Base-by-base conservation (phyloP, 2,113 vertebrate genomes). In the Pelecanus crispus region DNA sequence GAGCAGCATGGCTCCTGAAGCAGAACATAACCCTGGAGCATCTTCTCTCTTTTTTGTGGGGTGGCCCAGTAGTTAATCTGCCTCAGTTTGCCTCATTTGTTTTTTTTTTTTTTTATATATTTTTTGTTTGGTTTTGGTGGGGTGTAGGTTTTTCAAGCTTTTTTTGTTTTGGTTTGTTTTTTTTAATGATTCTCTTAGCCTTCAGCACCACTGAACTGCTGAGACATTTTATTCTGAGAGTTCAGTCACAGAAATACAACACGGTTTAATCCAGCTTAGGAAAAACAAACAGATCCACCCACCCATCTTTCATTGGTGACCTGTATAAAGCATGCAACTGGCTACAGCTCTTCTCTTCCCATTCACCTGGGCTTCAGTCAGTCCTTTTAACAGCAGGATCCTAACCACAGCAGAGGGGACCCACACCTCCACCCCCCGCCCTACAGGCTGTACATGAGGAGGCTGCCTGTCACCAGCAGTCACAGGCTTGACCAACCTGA, bases 241-340 rank as follows among this genome's bases (percentile, higher is more conserved):
- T 44, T 93, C 85, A 70, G 59, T 55, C 72, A 89, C 45, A 90
- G 42, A 92, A 93, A 63, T 83, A 42, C 13, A 95, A 70, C 47
- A 50, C 2, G 3, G 59, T 32, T 95, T 95, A 96, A 95, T 95
- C 80, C 94, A 92, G 1, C 5, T 92, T 83, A 96, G 80, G 58
- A 82, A 92, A 93, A 94, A 55, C 72, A 94, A 95, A 95, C 61
- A 93, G 88, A 96, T 87, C 89, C 91, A 84, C 95, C 70, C 77
- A 86, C 36, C 34, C n/a, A 1, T 81, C 72, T 75, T 91, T 88
- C 68, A 40, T 2, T 81, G 32, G 42, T 87, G 80, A 87, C 61
- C 72, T 42, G 44, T 14, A 75, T 15, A 71, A 72, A 82, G 84
- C 91, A 94, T 5, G 6, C 82, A 91, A 65, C 55, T 47, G 31